phyloP scores from a whole-genome alignment of 2,113 vertebrate species.

The Anguilla japonica region DNA sequence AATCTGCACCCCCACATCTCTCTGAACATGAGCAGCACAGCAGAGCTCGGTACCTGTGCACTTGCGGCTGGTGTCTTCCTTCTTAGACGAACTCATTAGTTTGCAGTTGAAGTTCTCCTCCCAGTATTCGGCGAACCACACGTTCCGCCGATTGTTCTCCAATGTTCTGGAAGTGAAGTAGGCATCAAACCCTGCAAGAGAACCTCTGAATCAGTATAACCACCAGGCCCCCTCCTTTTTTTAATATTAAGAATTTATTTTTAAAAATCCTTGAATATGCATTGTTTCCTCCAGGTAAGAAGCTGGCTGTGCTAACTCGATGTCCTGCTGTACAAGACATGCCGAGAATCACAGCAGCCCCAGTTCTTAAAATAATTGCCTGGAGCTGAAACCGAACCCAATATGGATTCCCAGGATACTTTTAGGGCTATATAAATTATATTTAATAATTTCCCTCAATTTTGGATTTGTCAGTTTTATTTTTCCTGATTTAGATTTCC shows the following conservation, averaged over 20 bases:
- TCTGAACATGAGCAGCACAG: not conserved
- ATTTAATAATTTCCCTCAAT: too few relatives aligned
- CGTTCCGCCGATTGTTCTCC: conserved; percentile 95
- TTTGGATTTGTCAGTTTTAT: too few relatives aligned
- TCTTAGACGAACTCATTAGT: conserved; percentile 92
- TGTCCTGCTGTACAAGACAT: not conserved
- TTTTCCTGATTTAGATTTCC: too few relatives aligned
- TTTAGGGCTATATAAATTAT: too few relatives aligned
- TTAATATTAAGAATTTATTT: too few relatives aligned
- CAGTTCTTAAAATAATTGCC: not conserved
- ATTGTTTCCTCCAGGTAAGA: conserved; percentile 1
- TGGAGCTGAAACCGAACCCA: not conserved
- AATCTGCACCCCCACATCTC: not conserved
- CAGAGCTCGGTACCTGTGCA: conserved; percentile 73
- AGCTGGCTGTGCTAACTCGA: not conserved
- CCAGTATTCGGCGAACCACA: conserved; percentile 97
- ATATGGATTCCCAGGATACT: not conserved
- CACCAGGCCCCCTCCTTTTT: too few relatives aligned
- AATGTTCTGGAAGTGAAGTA: conserved; percentile 90
- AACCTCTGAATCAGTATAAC: not conserved
- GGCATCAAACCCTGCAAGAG: conserved; percentile 80
- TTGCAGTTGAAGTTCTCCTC: conserved; percentile 99
- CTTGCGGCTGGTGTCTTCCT: conserved; percentile 89
- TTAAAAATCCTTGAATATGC: not conserved
- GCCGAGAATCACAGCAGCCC: not conserved